These are phyloP conservation scores for Psittacara wagleri DNA, from an alignment of 2,113 vertebrate genomes.

Conservation along the genomic window DNA sequence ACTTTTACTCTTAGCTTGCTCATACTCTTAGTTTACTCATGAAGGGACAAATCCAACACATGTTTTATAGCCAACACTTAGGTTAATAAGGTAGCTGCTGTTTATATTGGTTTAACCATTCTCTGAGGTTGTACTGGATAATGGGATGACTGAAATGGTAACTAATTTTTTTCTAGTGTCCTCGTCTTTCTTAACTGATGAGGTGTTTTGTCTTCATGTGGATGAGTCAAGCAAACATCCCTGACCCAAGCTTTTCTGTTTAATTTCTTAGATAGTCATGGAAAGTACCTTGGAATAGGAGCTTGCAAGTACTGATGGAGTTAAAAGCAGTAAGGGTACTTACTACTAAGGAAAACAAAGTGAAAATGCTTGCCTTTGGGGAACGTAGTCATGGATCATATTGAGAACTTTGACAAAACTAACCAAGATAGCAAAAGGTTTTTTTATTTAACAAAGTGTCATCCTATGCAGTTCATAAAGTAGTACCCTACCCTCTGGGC, in stretches of 20 bases:
- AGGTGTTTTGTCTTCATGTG: background rate
- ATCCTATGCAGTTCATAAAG: background rate
- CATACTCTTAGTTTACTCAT: background rate
- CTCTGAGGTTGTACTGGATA: background rate
- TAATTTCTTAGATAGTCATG: background rate
- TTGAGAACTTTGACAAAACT: background rate
- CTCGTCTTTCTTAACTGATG: background rate
- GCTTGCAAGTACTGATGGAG: background rate
- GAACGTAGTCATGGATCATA: background rate
- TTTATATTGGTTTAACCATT: background rate
- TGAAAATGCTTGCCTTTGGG: background rate
- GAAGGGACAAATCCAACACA: background rate
- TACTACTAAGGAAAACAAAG: background rate
- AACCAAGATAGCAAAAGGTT: background rate
- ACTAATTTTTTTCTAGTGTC: background rate
- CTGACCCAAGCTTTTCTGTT: background rate
- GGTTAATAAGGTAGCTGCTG: background rate
- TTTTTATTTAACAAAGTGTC: background rate
- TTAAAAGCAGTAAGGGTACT: background rate
- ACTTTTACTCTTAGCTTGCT: background rate
- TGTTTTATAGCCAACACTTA: background rate
- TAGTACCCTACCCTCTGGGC: background rate
- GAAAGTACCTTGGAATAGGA: background rate
- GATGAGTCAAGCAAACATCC: background rate
- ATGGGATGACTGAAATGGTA: background rate